Percentiles rank a stretch among this genome's conserved stretches.
phyloP scores from a whole-genome alignment of 2,888 invertebrate genomes.

The Synergus itoensis region DNA sequence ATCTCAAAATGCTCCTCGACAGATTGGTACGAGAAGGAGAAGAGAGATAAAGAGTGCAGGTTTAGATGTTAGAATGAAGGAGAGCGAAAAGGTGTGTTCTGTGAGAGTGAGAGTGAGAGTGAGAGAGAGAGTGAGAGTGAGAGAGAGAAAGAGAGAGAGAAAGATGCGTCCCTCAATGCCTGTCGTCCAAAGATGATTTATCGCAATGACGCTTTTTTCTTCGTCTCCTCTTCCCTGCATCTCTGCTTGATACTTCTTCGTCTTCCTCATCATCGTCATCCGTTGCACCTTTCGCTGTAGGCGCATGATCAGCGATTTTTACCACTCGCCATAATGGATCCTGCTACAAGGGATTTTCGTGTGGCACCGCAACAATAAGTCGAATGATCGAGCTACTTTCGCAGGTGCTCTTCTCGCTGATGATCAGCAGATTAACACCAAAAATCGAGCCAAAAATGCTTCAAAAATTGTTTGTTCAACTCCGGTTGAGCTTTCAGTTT shows the following conservation, averaged over 20 bases:
- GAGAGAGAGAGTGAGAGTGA: slow-evolving; percentile 59
- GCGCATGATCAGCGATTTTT: slow-evolving; percentile 44
- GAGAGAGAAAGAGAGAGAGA: slow-evolving; percentile 58
- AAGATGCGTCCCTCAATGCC: slow-evolving; percentile 42
- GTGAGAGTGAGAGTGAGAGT: slow-evolving; percentile 57
- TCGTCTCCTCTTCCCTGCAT: slow-evolving; percentile 34
- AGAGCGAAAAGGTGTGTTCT: slow-evolving; percentile 42
- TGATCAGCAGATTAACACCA: background rate
- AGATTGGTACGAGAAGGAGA: slow-evolving; percentile 46
- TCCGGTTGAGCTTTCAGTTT: background rate
- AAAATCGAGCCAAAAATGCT: no score
- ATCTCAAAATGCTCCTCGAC: slow-evolving; percentile 51
- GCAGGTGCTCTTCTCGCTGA: slow-evolving; percentile 51
- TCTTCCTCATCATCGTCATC: slow-evolving; percentile 34
- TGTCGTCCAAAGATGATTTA: slow-evolving; percentile 43
- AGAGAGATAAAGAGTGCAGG: slow-evolving; percentile 51
- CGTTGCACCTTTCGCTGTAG: slow-evolving; percentile 39
- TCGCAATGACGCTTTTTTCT: slow-evolving; percentile 43
- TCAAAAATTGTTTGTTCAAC: background rate
- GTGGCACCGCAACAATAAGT: slow-evolving; percentile 37
- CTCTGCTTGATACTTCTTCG: slow-evolving; percentile 30
- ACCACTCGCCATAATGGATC: slow-evolving; percentile 32
- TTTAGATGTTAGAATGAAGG: slow-evolving; percentile 49
- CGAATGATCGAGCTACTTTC: slow-evolving; percentile 62
- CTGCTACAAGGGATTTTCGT: slow-evolving; percentile 34